A percentile compares a stretch with the other conserved stretches of the same genome.
Conservation (phyloP, 2,113 vertebrate genomes). For the Dryoscopus gambensis region DNA sequence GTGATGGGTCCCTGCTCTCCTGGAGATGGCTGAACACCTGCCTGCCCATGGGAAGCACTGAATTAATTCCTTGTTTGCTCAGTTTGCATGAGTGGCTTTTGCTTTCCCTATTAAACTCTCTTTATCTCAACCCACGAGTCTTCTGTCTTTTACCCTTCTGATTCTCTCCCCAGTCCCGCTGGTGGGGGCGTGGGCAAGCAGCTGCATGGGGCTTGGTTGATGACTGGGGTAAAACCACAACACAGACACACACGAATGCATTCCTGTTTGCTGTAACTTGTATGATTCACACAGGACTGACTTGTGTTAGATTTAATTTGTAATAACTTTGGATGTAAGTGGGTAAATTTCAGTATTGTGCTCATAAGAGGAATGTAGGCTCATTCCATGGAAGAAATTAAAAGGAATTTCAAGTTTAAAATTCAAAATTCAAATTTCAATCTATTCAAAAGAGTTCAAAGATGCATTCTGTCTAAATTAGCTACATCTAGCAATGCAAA, state of each 20-base stretch:
- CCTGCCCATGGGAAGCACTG: neutral
- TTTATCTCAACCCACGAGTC: neutral
- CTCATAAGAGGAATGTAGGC: neutral
- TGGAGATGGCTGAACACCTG: neutral
- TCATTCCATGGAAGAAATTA: neutral
- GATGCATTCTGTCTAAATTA: neutral
- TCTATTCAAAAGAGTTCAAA: neutral
- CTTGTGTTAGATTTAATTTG: neutral
- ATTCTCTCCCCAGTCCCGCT: fast-evolving
- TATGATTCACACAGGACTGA: neutral
- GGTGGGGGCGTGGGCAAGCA: too few relatives aligned
- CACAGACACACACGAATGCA: neutral
- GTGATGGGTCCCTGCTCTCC: neutral
- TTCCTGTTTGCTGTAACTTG: neutral
- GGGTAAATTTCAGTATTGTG: neutral
- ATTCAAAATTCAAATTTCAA: neutral
- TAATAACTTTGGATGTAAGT: neutral
- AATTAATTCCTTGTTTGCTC: neutral
- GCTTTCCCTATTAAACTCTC: neutral
- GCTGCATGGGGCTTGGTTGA: fast-evolving
- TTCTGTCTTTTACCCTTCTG: neutral
- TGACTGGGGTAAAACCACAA: neutral
- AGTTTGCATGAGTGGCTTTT: neutral
- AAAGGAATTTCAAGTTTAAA: neutral
- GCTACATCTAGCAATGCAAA: neutral